phyloP scores from a whole-genome alignment of 2,113 vertebrate genomes.

The human (Homo sapiens) region GRCh38 chr9:28073001-28073500 shows the following conservation, averaged over 20 bases:
- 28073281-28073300: neutral
- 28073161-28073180: neutral
- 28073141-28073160: neutral
- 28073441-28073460: slow-evolving; percentile 53
- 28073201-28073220: neutral
- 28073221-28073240: neutral
- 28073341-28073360: neutral
- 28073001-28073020: neutral
- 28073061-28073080: neutral
- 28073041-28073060: neutral
- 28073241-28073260: neutral
- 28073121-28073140: neutral
- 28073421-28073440: neutral
- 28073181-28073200: neutral
- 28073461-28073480: slow-evolving; percentile 24
- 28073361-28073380: neutral
- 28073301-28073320: neutral
- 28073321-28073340: neutral
- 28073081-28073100: neutral
- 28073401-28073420: neutral
- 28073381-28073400: neutral
- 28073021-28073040: neutral
- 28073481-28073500: neutral
- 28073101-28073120: neutral
- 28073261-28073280: neutral